Conservation (phyloP, 2,113 vertebrate genomes). For the Bothrops jararaca region DNA sequence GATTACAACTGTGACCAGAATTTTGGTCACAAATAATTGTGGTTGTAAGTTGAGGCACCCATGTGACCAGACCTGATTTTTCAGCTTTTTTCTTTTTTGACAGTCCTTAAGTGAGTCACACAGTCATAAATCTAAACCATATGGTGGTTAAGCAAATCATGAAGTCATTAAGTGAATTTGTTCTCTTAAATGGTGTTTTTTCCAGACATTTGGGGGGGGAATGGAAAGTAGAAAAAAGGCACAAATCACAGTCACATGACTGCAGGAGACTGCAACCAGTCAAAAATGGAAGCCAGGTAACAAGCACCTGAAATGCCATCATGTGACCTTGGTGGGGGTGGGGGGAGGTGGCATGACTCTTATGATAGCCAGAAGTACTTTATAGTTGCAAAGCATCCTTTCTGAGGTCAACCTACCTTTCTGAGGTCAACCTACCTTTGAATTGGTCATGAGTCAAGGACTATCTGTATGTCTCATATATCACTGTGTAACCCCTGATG, state of each 20-base stretch:
- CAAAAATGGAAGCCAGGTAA: background rate
- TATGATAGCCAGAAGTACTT: background rate
- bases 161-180: background rate
- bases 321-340: background rate
- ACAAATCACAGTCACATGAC: background rate
- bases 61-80: background rate
- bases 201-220: background rate
- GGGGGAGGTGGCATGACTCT: background rate
- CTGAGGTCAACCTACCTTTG: background rate
- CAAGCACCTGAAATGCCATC: background rate
- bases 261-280: background rate
- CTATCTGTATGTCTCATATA: background rate
- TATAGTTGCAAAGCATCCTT: background rate
- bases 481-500: background rate
- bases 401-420: background rate
- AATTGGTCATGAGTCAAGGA: background rate
- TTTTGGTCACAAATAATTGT: background rate
- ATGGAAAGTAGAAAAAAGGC: background rate
- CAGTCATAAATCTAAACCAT: background rate
- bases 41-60: background rate
- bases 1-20: background rate
- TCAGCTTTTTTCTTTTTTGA: background rate
- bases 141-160: background rate
- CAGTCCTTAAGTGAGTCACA: background rate
- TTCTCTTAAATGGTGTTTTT: background rate